Evolutionary conservation across 2,113 vertebrate species (phyloP), one percentile per base, ranked within the genome.

Genomic region (Machaerirhynchus nigripectus): DNA sequence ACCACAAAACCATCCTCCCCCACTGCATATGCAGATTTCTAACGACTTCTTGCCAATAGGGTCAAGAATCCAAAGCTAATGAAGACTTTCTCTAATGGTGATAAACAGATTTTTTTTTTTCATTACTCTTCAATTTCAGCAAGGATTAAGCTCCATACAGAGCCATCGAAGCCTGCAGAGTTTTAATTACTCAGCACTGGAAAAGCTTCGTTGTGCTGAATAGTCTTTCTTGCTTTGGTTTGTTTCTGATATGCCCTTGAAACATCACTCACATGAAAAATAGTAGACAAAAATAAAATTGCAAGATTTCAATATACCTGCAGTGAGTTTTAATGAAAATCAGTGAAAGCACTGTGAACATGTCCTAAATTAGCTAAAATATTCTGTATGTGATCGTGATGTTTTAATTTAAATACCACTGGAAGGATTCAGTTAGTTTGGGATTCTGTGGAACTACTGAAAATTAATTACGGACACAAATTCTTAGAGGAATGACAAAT

Each of bases 301-400:
- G 74, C 35, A 57, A 68, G 50, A 87, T 97, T 96, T 93, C 87
- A 95, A 82, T 91, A n/a, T 40, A 87, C 90, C 96, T 95, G 90
- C 95, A 89, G 93, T 84, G 96, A 92, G 56, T 84, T 91, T 95
- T 96, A 96, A 97, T 93, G 80, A 79, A 89, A 91, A 93, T 87
- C 89, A 30, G 50, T 87, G 87, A 91, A 96, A 93, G 64, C 44
- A 49, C 20, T 35, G 71, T 20, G 84, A 85, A 81, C 44, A 7
- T 42, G 60, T 56, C 74, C 69, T 77, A n/a, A 95, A 96, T 64
- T 60, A 79, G 68, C 56, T 95, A 65, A 87, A 90, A 78, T 65
- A 93, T 83, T 89, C 75, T 31, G 59, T 44, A 46, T 71, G 22
- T 84, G 87, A 96, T 95, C 80, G 92, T 94, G 89, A 59, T 73